Percentiles rank a stretch among this genome's conserved stretches.
Conservation (phyloP, 1,140 invertebrate genomes). For the Radopholus similis region DNA sequence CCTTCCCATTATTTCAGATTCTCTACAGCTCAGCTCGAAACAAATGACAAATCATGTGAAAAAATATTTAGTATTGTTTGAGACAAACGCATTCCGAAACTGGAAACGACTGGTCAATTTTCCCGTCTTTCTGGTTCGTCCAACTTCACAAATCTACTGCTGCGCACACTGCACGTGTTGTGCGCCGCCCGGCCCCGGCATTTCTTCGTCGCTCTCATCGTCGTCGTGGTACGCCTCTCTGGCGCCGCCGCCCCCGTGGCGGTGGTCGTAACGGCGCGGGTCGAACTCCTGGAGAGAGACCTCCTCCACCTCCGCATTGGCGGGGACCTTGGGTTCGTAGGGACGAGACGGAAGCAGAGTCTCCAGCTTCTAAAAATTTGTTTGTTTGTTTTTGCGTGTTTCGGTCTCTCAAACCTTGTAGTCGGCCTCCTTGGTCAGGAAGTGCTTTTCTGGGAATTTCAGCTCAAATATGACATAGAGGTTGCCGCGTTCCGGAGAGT, state of each 20-base stretch:
- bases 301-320: slow-evolving; percentile 35
- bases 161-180: slow-evolving; percentile 39
- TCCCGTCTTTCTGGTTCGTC: neutral
- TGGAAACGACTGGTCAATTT: no score
- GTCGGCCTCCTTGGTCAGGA: slow-evolving; percentile 68
- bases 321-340: slow-evolving; percentile 8
- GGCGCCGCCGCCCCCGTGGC: slow-evolving; percentile 13
- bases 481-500: slow-evolving; percentile 77
- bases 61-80: no score
- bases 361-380: slow-evolving; percentile 36
- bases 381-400: neutral
- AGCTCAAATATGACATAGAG: slow-evolving; percentile 82
- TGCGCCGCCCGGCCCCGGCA: slow-evolving; percentile 20
- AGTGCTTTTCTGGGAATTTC: slow-evolving; percentile 77
- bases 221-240: slow-evolving; percentile 48
- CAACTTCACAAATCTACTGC: slow-evolving; percentile 17
- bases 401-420: slow-evolving; percentile 63
- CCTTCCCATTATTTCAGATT: no score
- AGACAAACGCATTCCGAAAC: no score
- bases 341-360: slow-evolving; percentile 30
- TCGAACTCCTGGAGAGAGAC: slow-evolving; percentile 42
- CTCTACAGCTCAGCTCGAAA: no score
- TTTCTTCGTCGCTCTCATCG: slow-evolving; percentile 13
- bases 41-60: no score
- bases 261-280: slow-evolving; percentile 32